Evolutionary conservation across 1,140 invertebrate genomes (phyloP), one percentile per base, ranked within the genome.

Genomic region (Hycleus phaleratus): DNA sequence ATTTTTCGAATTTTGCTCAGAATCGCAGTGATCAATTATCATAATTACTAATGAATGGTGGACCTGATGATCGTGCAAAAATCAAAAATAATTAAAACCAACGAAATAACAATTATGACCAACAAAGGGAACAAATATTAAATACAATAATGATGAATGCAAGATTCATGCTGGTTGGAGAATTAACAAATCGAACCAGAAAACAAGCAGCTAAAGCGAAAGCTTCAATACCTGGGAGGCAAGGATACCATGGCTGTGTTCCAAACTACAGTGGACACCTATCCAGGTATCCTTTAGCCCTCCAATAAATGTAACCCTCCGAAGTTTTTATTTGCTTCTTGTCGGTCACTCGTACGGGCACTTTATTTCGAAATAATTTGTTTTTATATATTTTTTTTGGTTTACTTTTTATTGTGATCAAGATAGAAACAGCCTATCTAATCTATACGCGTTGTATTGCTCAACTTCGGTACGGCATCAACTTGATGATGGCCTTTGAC

Each of bases 241-340:
- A 81, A 75, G 77, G 78, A 81, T 77, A 81, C 79, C 79, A 81
- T 81, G 78, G 78, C 79, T 81, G 79, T 81, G 78, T 80, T 80
- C 78, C 79, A 79, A 81, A 80, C 78, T 80, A 80, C 76, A 77
- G 77, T 78, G 78, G 76, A 77, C 69, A 73, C 74, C 72, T 75
- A 71, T 73, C 73, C 70, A 74, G 66, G 68, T 74, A 74, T 77
- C 74, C 71, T 66, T 61, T 49, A 53, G 67, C 71, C 73, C 69
- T 74, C 71, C 61, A 38, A 60, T 46, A 40, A 42, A 42, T 4
- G 3, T 11, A 42, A 51, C 50, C 49, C 56, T 40, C 40, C 40
- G 40, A 32, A 32, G 32, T 32, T 32, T 5, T 32, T 18, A 18
- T 32, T 32, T 32, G 32, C 32, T 32, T 32, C 32, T 32, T 32